Percentiles rank a stretch among this genome's conserved stretches.
These are phyloP conservation scores for Todus mexicanus DNA, from an alignment of 2,797 vertebrate genomes.

Conservation along the genomic window DNA sequence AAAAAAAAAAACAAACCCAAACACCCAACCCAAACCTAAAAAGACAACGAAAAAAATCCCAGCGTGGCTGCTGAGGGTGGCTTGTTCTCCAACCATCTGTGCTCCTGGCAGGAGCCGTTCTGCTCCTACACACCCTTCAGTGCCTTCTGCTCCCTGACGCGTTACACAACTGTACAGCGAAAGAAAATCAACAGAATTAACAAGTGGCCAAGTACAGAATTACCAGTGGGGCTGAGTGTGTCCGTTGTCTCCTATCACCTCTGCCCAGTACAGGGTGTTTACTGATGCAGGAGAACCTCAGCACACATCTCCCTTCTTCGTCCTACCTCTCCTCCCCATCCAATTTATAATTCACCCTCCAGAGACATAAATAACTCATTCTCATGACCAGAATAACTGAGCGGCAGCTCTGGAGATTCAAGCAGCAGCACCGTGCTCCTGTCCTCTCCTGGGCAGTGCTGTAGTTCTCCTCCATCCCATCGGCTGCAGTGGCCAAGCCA, in stretches of 20 bases:
- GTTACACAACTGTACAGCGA: conserved; percentile 30
- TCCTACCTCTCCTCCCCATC: background rate
- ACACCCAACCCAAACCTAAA: background rate
- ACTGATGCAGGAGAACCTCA: background rate
- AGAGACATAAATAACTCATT: background rate
- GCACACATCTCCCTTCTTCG: background rate
- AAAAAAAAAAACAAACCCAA: background rate
- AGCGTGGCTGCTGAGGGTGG: background rate
- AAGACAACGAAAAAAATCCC: background rate
- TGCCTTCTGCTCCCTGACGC: conserved; percentile 21
- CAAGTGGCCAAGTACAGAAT: background rate
- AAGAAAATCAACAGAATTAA: conserved; percentile 18
- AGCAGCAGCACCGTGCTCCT: background rate
- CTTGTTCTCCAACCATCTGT: conserved; percentile 51
- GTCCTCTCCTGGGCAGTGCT: background rate
- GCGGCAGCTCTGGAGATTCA: background rate
- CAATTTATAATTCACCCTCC: background rate
- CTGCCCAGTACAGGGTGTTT: background rate
- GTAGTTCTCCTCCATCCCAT: background rate
- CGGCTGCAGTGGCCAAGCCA: rapidly evolving
- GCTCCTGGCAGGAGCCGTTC: conserved; percentile 2
- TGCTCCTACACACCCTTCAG: conserved; percentile 47
- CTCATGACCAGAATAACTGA: background rate
- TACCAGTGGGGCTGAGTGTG: background rate
- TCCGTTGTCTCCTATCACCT: background rate